These are phyloP conservation scores for Antennarius maculatus DNA, from an alignment of 2,797 vertebrate genomes.

Conservation along the genomic window DNA sequence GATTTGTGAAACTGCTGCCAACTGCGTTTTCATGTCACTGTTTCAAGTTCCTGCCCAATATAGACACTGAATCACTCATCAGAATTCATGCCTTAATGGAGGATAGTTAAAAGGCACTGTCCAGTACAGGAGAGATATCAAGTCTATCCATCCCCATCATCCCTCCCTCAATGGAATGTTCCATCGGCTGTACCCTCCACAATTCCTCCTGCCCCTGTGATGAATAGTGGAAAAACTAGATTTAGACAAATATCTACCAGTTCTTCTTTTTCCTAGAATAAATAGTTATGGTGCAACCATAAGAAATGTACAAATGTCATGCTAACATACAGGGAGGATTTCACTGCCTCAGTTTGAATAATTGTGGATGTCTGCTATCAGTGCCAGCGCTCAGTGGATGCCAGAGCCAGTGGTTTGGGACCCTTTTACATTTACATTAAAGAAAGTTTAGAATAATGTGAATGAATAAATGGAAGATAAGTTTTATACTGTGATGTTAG, in stretches of 20 bases:
- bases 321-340: constrained; percentile 57
- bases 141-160: constrained; percentile 60
- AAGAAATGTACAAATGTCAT: constrained; percentile 63
- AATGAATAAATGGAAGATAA: constrained; percentile 5
- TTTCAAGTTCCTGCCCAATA: constrained; percentile 80
- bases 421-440: not conserved
- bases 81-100: constrained; percentile 79
- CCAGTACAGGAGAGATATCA: constrained; percentile 62
- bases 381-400: constrained; percentile 44
- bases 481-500: constrained; percentile 12
- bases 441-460: not conserved
- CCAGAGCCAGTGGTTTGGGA: constrained; percentile 37
- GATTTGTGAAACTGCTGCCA: constrained; percentile 83
- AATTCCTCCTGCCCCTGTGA: constrained; percentile 70
- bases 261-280: constrained; percentile 52
- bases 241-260: constrained; percentile 75
- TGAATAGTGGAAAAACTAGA: constrained; percentile 75
- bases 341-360: constrained; percentile 49
- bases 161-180: constrained; percentile 69
- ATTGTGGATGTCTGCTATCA: constrained; percentile 40
- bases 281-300: constrained; percentile 57
- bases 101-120: constrained; percentile 63
- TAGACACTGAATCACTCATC: constrained; percentile 83
- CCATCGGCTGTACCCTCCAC: constrained; percentile 69
- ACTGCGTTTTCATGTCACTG: constrained; percentile 83